Percentiles rank a stretch among this genome's conserved stretches.
Conservation (phyloP, 2,113 vertebrate species). For the Arenaria interpres region DNA sequence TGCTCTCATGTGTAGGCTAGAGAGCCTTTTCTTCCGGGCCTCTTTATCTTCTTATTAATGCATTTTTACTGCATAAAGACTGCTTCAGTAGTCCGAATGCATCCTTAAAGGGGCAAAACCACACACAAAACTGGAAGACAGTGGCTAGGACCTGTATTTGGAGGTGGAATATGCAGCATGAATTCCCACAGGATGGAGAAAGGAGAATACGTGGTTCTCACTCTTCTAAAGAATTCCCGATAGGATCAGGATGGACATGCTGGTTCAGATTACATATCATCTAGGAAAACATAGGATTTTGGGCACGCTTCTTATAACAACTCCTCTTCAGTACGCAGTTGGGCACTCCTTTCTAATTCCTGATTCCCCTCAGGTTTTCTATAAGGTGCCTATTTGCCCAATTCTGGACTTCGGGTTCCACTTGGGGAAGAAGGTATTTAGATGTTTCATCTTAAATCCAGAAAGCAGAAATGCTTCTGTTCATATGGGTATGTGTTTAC, state of each 20-base stretch:
- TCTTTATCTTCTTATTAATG: not conserved
- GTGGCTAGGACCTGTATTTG: not conserved
- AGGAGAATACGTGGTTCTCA: not conserved
- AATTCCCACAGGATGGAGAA: not conserved
- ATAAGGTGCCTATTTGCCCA: not conserved
- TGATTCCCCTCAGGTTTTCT: not conserved
- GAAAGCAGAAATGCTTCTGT: not conserved
- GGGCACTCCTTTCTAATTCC: not conserved
- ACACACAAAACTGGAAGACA: not conserved
- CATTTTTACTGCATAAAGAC: not conserved
- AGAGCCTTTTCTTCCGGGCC: not conserved
- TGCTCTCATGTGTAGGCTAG: fast-evolving
- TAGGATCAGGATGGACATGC: not conserved
- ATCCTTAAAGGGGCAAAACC: not conserved
- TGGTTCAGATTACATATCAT: not conserved
- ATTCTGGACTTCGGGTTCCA: not conserved
- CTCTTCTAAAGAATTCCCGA: not conserved
- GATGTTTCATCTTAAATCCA: not conserved
- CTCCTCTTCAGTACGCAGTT: not conserved
- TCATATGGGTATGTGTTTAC: not conserved
- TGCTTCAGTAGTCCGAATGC: not conserved
- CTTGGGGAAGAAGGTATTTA: not conserved
- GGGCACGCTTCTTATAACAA: not conserved
- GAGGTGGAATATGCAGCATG: not conserved
- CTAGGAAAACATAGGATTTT: not conserved